phyloP scores from a whole-genome alignment of 2,888 invertebrate species.

The Linyphia triangularis region DNA sequence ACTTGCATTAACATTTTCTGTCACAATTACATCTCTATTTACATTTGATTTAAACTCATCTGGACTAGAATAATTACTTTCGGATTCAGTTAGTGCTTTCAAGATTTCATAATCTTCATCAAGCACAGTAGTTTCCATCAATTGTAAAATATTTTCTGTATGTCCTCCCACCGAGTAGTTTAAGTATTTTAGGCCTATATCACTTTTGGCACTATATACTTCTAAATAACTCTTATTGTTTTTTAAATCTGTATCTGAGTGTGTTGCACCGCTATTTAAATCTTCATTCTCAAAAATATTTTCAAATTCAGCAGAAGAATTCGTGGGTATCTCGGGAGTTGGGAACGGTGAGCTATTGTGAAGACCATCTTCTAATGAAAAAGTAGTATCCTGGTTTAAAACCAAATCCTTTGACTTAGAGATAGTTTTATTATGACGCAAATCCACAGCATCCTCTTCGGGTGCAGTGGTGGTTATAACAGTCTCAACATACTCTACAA shows the following conservation, averaged over 20 bases:
- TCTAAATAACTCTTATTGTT: neutral
- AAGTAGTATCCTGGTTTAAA: neutral
- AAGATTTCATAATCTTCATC: neutral
- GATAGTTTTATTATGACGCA: neutral
- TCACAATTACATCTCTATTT: neutral
- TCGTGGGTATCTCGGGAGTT: too few species aligned
- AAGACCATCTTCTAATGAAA: neutral
- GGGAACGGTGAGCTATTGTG: neutral
- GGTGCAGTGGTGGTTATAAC: neutral
- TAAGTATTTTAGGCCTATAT: constrained; percentile 1
- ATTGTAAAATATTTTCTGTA: neutral
- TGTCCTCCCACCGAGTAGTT: neutral
- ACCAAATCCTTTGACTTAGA: neutral
- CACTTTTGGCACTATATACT: constrained; percentile 23
- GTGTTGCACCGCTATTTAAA: neutral
- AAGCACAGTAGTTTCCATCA: neutral
- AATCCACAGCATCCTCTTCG: neutral
- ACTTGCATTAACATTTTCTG: neutral
- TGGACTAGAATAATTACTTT: neutral
- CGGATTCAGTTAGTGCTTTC: neutral
- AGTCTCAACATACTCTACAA: constrained; percentile 3
- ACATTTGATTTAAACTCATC: neutral
- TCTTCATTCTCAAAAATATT: neutral
- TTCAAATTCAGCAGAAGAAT: neutral
- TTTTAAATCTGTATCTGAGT: neutral